Evolutionary conservation across 2,888 invertebrate genomes (phyloP), one percentile per base, ranked within the genome.

Genomic region (Chouioia cunea): DNA sequence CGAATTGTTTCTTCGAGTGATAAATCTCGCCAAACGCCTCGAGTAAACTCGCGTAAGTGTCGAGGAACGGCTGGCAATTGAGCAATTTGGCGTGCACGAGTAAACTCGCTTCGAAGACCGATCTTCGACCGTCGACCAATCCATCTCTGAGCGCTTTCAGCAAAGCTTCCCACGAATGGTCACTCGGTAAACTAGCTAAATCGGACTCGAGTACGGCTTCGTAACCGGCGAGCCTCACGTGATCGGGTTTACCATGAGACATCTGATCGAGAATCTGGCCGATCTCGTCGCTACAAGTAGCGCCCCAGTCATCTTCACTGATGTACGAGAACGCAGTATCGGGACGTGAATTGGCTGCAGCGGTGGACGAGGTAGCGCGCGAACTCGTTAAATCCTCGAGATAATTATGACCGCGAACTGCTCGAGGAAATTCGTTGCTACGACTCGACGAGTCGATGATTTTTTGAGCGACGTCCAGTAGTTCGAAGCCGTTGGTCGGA

Each of bases 171-270:
- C 83, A 85, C 1, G 71, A 71, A 23, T 50, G 60, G 43, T 47
- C 67, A 4, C 10, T 20, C 2, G 48, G 71, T 43, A 80, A 59
- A 27, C 77, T 80, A 4, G 79, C 73, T n/a, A 82, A 58, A 18
- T 85, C 84, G 58, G 77, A 78, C 58, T 81, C 80, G 1, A 83
- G 71, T 15, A 85, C 74, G 20, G 78, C 73, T 73, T 84, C 85
- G 64, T 81, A 85, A 15, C 83, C 84, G n/a, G 83, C 82, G 2
- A 85, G 73, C 74, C 84, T 76, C n/a, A 85, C 84, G 59, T 85
- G 85, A 16, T 81, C 80, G 14, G 85, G 83, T 65, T 82, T 81
- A 27, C 81, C 79, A 44, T 71, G 67, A 46, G 75, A 77, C 62
- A 85, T 81, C 64, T 80, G 80, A 6, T 83, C 79, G 22, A 85